phyloP scores from a whole-genome alignment of 2,888 invertebrate species.

The Lasius fuliginosus region DNA sequence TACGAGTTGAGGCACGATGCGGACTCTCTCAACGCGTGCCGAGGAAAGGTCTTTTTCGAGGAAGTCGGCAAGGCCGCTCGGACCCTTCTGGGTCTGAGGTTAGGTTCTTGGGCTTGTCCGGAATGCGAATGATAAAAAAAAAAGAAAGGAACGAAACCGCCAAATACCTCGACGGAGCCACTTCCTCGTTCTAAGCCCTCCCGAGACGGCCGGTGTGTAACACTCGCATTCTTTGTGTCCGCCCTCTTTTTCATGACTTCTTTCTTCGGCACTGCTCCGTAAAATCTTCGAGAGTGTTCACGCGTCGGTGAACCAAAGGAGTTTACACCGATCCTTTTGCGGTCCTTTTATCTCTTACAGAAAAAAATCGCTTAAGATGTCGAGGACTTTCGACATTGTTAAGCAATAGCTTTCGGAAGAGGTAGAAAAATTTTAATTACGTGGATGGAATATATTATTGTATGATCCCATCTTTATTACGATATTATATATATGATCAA shows the following conservation, averaged over 20 bases:
- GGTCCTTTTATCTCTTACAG: background rate
- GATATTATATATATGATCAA: no score
- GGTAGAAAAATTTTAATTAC: background rate
- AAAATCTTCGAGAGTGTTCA: conserved; percentile 6
- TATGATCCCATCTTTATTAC: background rate
- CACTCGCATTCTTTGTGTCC: conserved; percentile 49
- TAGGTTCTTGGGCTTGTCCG: conserved; percentile 71
- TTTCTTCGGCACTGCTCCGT: conserved; percentile 32
- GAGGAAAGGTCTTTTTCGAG: conserved; percentile 64
- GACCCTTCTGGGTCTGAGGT: conserved; percentile 73
- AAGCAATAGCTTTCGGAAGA: no score
- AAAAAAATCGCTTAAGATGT: background rate
- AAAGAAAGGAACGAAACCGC: conserved; percentile 65
- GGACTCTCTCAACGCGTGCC: conserved; percentile 27
- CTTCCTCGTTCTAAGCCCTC: conserved; percentile 79
- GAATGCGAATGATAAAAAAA: conserved; percentile 75
- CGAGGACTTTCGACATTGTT: background rate
- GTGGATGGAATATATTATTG: background rate
- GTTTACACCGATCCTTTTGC: background rate
- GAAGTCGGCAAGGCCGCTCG: conserved; percentile 77
- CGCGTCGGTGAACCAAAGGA: background rate
- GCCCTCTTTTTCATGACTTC: background rate
- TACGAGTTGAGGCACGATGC: background rate
- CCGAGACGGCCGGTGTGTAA: conserved; percentile 21
- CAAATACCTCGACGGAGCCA: conserved; percentile 75